These are phyloP conservation scores for Meghimatium bilineatum DNA, from an alignment of 2,888 invertebrate species.

Conservation along the genomic window DNA sequence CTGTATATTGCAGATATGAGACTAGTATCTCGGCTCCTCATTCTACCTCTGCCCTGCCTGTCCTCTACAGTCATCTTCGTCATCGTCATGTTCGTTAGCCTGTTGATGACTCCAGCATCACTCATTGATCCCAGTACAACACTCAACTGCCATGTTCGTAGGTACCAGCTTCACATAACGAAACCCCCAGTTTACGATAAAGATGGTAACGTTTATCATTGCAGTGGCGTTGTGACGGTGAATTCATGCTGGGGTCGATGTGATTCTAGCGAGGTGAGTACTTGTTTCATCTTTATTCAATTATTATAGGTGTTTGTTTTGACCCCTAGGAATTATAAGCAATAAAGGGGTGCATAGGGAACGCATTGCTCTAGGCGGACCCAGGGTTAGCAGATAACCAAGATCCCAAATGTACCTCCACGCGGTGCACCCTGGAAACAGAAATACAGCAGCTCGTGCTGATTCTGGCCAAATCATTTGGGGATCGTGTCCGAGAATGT, in stretches of 20 bases:
- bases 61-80: slow-evolving; percentile 15
- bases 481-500: no score
- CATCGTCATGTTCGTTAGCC: slow-evolving; percentile 9
- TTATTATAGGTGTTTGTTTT: no score
- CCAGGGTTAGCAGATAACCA: no score
- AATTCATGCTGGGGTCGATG: slow-evolving; percentile 89
- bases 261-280: slow-evolving; percentile 87
- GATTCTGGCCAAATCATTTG: no score
- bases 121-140: slow-evolving; percentile 55
- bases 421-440: no score
- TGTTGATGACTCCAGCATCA: slow-evolving; percentile 27
- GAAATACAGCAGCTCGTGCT: no score
- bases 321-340: no score
- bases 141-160: slow-evolving; percentile 56
- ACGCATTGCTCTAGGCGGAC: no score
- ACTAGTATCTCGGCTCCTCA: slow-evolving; percentile 29
- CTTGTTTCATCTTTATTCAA: background rate
- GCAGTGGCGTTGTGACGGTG: slow-evolving; percentile 86
- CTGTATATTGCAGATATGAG: slow-evolving; percentile 22
- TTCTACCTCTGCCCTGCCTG: slow-evolving; percentile 11
- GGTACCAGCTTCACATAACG: slow-evolving; percentile 52
- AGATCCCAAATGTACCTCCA: no score
- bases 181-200: slow-evolving; percentile 53
- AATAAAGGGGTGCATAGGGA: no score
- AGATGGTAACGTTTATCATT: slow-evolving; percentile 83